Evolutionary conservation across 2,888 invertebrate genomes (phyloP).

Genomic region (Tetragonula carbonaria): DNA sequence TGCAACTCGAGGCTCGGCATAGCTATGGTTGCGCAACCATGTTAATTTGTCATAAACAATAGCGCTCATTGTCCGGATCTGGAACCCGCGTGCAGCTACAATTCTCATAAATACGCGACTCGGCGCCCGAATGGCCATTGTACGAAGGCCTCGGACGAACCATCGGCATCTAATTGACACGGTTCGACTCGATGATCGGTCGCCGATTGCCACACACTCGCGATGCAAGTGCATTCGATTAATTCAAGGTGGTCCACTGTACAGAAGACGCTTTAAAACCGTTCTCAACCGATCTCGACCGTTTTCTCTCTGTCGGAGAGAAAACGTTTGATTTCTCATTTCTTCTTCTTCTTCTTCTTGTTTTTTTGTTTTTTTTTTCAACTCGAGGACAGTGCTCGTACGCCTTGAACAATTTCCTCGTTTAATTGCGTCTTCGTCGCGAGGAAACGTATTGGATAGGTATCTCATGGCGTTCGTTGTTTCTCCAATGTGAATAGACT

Average conservation of each 20-base stretch:
- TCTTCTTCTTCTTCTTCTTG: not conserved
- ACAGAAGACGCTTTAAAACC: not conserved
- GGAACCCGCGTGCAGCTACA: constrained; percentile 16
- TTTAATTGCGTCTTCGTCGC: not conserved
- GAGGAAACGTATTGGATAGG: no score
- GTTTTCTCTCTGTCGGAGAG: not conserved
- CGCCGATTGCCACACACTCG: constrained; percentile 40
- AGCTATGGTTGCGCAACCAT: constrained; percentile 39
- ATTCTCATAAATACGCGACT: constrained; percentile 56
- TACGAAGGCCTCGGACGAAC: constrained; percentile 48
- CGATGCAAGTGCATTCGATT: constrained; percentile 35
- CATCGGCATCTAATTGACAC: constrained; percentile 58
- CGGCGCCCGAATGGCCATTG: constrained; percentile 57
- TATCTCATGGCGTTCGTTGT: not conserved
- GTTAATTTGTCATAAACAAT: constrained; percentile 66
- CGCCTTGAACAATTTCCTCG: not conserved
- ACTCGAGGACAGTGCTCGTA: not conserved
- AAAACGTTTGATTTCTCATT: not conserved
- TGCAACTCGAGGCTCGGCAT: not conserved
- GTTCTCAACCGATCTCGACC: not conserved
- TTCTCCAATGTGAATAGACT: not conserved
- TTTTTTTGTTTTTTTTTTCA: not conserved
- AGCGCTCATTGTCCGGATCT: constrained; percentile 46
- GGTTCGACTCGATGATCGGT: constrained; percentile 47
- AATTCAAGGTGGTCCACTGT: constrained; percentile 45